A percentile compares a stretch with the other conserved stretches of the same genome.
phyloP scores from a whole-genome alignment of 2,888 invertebrate genomes.

The Mactromeris polynyma region DNA sequence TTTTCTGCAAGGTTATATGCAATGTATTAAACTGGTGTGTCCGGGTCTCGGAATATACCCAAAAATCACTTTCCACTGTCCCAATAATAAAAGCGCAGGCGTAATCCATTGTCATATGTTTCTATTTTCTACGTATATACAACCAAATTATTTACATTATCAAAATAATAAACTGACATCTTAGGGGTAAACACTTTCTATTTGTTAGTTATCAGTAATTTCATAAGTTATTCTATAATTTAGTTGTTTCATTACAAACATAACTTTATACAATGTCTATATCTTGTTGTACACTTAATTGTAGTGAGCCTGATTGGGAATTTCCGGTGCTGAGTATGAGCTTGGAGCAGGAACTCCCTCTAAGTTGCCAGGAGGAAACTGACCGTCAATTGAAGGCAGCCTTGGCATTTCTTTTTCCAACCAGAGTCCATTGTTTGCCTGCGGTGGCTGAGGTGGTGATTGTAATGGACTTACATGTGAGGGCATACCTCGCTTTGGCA shows the following conservation, averaged over 20 bases:
- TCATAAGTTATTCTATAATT: too few relatives aligned
- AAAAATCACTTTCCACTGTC: too few relatives aligned
- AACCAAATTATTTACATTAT: neutral
- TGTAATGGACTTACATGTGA: neutral
- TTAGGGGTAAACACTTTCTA: neutral
- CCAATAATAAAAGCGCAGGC: too few relatives aligned
- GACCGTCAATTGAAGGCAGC: neutral
- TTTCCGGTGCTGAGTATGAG: neutral
- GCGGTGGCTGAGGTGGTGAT: slow-evolving; percentile 20
- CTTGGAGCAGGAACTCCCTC: neutral
- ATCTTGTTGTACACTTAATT: neutral
- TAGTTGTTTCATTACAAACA: neutral
- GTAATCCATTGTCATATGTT: too few relatives aligned
- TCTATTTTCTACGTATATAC: neutral
- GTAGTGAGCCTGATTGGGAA: slow-evolving; percentile 15
- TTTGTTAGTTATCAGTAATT: neutral
- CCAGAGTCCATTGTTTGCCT: slow-evolving; percentile 22
- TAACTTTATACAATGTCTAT: too few relatives aligned
- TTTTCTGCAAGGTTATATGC: too few relatives aligned
- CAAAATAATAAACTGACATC: neutral
- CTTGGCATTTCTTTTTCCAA: neutral
- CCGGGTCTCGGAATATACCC: too few relatives aligned
- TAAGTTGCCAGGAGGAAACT: neutral
- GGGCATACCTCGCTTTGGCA: slow-evolving; percentile 9
- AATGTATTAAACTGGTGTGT: too few relatives aligned